These are phyloP conservation scores for Pandemis corylana DNA, from an alignment of 2,888 invertebrate species.

Conservation along the genomic window DNA sequence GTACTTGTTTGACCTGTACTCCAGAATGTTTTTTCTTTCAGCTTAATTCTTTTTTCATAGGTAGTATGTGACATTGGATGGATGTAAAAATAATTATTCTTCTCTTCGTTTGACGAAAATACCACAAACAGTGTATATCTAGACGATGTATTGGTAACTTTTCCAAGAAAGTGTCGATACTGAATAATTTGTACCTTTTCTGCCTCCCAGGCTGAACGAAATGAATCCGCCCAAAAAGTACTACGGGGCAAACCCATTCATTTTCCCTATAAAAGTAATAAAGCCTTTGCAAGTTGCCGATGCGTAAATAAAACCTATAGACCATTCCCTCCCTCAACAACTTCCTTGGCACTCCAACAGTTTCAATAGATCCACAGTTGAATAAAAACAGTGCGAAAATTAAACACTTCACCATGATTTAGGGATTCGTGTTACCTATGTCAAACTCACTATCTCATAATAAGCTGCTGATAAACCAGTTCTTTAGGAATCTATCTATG, in stretches of 20 bases:
- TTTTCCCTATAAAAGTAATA: slow-evolving; percentile 41
- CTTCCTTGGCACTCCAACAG: slow-evolving; percentile 42
- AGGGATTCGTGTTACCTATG: background rate
- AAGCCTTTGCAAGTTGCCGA: slow-evolving; percentile 41
- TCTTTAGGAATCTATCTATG: too few relatives aligned
- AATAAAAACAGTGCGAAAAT: slow-evolving; percentile 14
- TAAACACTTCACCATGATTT: background rate
- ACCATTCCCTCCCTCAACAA: slow-evolving; percentile 40
- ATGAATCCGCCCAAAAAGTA: slow-evolving; percentile 33
- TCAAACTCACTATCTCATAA: too few relatives aligned
- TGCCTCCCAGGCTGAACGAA: slow-evolving; percentile 22
- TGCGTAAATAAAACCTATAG: slow-evolving; percentile 43
- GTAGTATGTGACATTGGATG: too few relatives aligned
- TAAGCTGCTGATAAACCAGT: too few relatives aligned
- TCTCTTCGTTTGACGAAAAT: background rate
- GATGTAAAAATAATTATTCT: too few relatives aligned
- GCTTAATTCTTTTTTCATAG: too few relatives aligned
- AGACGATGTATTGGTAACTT: slow-evolving; percentile 11
- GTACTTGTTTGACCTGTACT: too few relatives aligned
- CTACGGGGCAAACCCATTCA: slow-evolving; percentile 39
- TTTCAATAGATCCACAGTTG: slow-evolving; percentile 33
- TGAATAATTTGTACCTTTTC: slow-evolving; percentile 35
- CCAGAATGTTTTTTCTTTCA: too few relatives aligned
- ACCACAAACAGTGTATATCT: slow-evolving; percentile 14
- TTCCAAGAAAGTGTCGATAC: slow-evolving; percentile 21